phyloP scores from a whole-genome alignment of 2,113 vertebrate genomes.

The Chionis minor region DNA sequence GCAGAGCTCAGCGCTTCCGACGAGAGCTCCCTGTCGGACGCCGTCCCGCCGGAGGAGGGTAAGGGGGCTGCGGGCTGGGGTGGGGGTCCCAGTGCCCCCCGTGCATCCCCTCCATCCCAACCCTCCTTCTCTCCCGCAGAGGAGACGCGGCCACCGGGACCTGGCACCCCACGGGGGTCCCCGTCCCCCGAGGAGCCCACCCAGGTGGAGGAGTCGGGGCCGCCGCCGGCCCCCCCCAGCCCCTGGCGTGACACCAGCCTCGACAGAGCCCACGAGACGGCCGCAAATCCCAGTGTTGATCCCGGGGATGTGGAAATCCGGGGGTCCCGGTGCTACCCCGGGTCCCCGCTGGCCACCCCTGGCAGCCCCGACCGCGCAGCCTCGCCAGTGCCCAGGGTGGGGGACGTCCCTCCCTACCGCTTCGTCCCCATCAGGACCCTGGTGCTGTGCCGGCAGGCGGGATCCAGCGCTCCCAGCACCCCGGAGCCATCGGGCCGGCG shows the following conservation, averaged over 20 bases:
- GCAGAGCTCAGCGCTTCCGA: background rate
- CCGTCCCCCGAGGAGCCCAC: background rate
- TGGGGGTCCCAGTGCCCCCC: background rate
- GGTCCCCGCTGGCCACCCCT: rapidly evolving
- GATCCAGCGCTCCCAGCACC: conserved; percentile 4
- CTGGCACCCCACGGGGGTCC: background rate
- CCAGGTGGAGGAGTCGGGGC: rapidly evolving
- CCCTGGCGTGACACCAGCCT: background rate
- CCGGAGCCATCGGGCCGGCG: background rate
- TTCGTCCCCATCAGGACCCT: background rate
- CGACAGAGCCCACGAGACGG: background rate
- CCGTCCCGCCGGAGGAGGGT: background rate
- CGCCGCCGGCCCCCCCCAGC: rapidly evolving
- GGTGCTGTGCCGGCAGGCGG: background rate
- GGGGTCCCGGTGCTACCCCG: background rate
- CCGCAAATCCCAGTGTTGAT: rapidly evolving
- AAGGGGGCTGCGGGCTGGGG: background rate
- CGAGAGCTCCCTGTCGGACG: background rate
- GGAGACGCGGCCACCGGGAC: background rate
- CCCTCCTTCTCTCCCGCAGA: background rate
- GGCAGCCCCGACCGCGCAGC: rapidly evolving
- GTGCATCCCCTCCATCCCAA: background rate
- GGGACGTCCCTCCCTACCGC: background rate
- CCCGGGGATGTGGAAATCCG: background rate
- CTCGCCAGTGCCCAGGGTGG: background rate